Evolutionary conservation across 2,113 vertebrate species (phyloP).

Genomic region (Prionailurus viverrinus): DNA sequence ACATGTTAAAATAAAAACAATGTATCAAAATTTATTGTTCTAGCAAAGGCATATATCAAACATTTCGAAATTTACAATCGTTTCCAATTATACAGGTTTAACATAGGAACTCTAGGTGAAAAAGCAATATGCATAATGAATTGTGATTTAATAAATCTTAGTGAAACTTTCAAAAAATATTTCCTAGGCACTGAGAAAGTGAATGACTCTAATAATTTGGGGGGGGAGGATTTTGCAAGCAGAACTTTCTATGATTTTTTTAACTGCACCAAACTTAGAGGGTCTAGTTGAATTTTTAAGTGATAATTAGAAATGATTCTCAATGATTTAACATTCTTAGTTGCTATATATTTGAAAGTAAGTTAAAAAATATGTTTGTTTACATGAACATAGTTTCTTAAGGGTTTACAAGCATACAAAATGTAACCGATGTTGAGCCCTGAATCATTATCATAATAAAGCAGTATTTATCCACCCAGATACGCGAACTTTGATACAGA

Average conservation of each 20-base stretch:
- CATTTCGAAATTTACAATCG: neutral
- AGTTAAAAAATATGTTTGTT: neutral
- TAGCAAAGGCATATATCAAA: neutral
- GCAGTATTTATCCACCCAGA: neutral
- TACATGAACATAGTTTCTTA: neutral
- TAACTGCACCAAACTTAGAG: neutral
- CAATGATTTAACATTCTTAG: neutral
- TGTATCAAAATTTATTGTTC: neutral
- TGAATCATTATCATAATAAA: neutral
- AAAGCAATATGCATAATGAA: neutral
- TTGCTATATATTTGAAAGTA: neutral
- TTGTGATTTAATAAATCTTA: neutral
- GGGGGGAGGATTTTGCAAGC: neutral
- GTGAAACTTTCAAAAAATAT: neutral
- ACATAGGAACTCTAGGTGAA: neutral
- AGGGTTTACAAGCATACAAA: neutral
- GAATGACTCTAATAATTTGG: neutral
- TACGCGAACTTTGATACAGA: neutral
- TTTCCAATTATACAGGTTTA: neutral
- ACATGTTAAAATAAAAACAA: neutral
- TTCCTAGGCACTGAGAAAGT: neutral
- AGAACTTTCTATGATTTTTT: neutral
- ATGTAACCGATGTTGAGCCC: neutral
- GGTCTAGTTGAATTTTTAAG: neutral
- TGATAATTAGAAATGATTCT: neutral